Evolutionary conservation across 1,140 invertebrate species (phyloP), one percentile per base, ranked within the genome.

Genomic region (Drosophila funebris): DNA sequence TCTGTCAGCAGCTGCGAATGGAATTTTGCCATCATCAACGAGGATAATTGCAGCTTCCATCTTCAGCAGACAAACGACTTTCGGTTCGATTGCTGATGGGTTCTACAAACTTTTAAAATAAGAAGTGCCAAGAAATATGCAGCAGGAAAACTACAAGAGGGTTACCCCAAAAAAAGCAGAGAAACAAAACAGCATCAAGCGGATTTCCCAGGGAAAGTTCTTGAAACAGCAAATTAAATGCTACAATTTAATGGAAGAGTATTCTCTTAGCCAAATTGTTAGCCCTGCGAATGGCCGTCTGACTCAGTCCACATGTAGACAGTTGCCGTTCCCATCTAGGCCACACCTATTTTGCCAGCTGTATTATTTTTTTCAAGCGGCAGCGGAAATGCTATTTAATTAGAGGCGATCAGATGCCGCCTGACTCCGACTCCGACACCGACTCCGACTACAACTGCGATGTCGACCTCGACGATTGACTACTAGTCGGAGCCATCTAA

Each of bases 361-460:
- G 56, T 89, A 87, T 88, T 52, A 88, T 88, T 89, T 48, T 27
- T 48, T 79, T 76, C 72, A 48, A 83, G 68, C 71, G 37, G 56
- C 58, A 85, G 84, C 83, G 83, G 83, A 88, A 88, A 89, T 84
- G 79, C 73, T 88, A 89, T 88, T 88, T 88, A 88, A 88, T 88
- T 88, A 88, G 76, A 89, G 83, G 79, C 83, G 78, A 88, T 87
- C 82, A 88, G 87, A 87, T 78, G 82, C 83, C 83, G 83, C 61
- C 72, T 39, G 46, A 58, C 39, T 66, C 16, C 18, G 16, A 46
- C 36, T 64, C n/a, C 29, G 7, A 53, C 29, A 29, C 33, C 36
- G 9, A 62, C 33, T 27, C 5, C 13, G 4, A 52, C 33, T 58
- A 9, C 24, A 5, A 63, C 13, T 36, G 2, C 24, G 22, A 46